A percentile compares a stretch with the other conserved stretches of the same genome.
Evolutionary conservation across 2,888 invertebrate genomes (phyloP).

Genomic region (Tetheella fluctuosa): DNA sequence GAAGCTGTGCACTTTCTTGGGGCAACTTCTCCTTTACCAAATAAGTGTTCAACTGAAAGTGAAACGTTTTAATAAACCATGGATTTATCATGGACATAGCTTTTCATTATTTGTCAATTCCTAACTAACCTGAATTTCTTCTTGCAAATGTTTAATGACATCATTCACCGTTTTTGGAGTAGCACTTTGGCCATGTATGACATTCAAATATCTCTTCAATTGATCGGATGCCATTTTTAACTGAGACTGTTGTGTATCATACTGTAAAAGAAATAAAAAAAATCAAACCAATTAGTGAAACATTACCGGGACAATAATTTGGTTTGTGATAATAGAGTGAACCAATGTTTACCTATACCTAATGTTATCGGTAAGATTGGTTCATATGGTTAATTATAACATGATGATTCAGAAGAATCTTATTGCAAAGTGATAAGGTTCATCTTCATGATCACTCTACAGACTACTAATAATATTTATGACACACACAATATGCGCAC

Average conservation of each 20-base stretch:
- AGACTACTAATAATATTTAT: too few species aligned
- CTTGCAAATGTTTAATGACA: constrained; percentile 88
- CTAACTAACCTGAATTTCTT: constrained; percentile 87
- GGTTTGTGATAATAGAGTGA: too few species aligned
- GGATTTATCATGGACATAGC: constrained; percentile 20
- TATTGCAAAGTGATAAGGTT: too few species aligned
- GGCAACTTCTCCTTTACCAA: constrained; percentile 92
- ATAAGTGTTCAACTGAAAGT: constrained; percentile 86
- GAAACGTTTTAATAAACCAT: background rate
- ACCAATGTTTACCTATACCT: too few species aligned
- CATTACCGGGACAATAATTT: too few species aligned
- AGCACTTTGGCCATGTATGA: constrained; percentile 79
- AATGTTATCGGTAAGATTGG: too few species aligned
- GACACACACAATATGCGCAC: too few species aligned
- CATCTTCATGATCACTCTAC: too few species aligned
- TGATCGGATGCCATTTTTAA: constrained; percentile 80
- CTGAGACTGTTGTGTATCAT: constrained; percentile 74
- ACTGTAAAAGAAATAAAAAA: constrained; percentile 50
- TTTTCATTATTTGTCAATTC: constrained; percentile 13
- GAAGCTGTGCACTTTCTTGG: constrained; percentile 86
- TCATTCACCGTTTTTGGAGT: constrained; percentile 84
- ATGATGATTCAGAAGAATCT: too few species aligned
- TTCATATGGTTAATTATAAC: too few species aligned
- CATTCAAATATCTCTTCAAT: constrained; percentile 87
- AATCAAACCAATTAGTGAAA: background rate